A percentile compares a stretch with the other conserved stretches of the same genome.
phyloP scores from a whole-genome alignment of 2,797 vertebrate genomes.

The Siniperca obscura region DNA sequence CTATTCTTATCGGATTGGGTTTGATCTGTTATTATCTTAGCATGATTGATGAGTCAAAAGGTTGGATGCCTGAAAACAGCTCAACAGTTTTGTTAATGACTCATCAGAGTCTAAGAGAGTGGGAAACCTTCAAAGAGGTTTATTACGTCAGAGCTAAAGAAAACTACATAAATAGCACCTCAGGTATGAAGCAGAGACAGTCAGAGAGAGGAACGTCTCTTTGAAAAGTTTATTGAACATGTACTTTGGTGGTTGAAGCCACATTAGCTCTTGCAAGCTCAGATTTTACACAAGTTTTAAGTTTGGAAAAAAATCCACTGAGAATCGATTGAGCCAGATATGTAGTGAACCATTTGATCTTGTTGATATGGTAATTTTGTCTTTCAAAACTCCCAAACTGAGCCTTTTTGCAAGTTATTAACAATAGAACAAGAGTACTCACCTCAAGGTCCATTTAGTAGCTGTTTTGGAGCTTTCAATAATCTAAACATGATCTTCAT shows the following conservation, averaged over 20 bases:
- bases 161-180: conserved; percentile 8
- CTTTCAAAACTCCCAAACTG: neutral
- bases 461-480: neutral
- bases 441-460: neutral
- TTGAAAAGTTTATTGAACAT: conserved; percentile 12
- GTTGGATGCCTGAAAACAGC: neutral
- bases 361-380: neutral
- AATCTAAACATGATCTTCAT: neutral
- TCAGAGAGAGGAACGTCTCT: neutral
- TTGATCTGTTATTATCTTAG: conserved; percentile 8
- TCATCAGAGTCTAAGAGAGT: neutral
- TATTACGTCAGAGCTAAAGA: conserved; percentile 3
- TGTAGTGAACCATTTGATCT: neutral
- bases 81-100: conserved; percentile 30
- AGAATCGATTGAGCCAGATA: neutral
- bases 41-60: conserved; percentile 24
- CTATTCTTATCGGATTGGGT: neutral
- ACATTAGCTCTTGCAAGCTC: neutral
- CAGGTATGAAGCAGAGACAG: conserved; percentile 30
- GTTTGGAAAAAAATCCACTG: neutral
- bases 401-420: neutral
- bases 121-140: conserved; percentile 47
- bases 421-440: neutral
- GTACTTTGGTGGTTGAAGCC: neutral
- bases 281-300: neutral